Base-by-base conservation (phyloP, 2,888 invertebrate genomes). In the Noctua comes region DNA sequence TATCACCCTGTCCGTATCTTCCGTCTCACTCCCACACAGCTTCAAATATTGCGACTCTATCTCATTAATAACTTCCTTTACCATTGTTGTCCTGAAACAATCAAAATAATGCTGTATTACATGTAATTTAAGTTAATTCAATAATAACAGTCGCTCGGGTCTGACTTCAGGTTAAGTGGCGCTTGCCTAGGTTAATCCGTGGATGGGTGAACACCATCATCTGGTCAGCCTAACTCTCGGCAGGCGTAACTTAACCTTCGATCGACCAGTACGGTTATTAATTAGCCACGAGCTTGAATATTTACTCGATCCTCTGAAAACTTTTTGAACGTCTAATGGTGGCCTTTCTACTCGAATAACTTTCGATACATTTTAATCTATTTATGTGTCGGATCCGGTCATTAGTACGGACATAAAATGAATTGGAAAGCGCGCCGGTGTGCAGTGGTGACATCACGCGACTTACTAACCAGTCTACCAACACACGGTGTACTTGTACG, bases 61-160 rank as follows among this genome's bases (percentile, higher is more conserved):
- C 79, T 97, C 95, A 21, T 94, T 91, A 66, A 98, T 88, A 92
- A 97, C 97, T 80, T 97, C 97, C 88, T 95, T 95, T 51, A 97
- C 94, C 97, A 98, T 97, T 66, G 96, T 96, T 5, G 97, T 91
- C 91, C 97, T 97, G 77, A 96, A 96, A 85, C 43, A 11, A 43
- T 54, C 66, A 43, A 57, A 46, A 31, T 13, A 1, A 24, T 31
- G 18, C 21, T 73, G 2, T 73, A 1, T 31, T 40, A 40, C 7
- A 36, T 24, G n/a, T 21, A 48, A n/a, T 57, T n/a, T 57, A 13
- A 57, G 5, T n/a, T 57, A n/a, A 13, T 5, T 13, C 31, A 31
- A 31, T 31, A 31, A 31, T 54, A 54, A 54, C 54, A 24, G 24
- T 18, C 24, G 10, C 24, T 24, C 10, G 54, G 24, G 24, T 54